phyloP scores from a whole-genome alignment of 1,140 invertebrate species.

The Drosophila sulfurigaster region DNA sequence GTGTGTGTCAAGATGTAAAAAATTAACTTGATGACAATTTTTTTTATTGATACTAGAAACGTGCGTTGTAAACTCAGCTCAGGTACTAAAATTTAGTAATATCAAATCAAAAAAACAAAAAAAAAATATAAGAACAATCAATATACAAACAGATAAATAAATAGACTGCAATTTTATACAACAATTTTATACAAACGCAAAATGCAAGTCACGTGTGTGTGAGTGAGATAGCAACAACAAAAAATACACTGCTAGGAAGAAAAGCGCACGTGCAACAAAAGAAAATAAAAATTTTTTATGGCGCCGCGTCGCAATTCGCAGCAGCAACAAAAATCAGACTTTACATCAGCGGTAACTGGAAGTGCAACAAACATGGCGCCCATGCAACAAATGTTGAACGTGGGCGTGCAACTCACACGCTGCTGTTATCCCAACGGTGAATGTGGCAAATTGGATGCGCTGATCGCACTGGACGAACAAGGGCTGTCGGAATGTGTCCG shows the following conservation, averaged over 20 bases:
- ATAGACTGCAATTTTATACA: slow-evolving; percentile 32
- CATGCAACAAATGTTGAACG: slow-evolving; percentile 63
- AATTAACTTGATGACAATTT: slow-evolving; percentile 33
- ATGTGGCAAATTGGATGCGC: slow-evolving; percentile 89
- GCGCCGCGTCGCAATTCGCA: slow-evolving; percentile 74
- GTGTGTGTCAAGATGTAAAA: slow-evolving; percentile 28
- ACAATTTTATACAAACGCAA: slow-evolving; percentile 25
- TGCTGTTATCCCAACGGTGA: slow-evolving; percentile 94
- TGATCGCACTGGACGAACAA: slow-evolving; percentile 90
- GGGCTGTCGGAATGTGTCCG: slow-evolving; percentile 92
- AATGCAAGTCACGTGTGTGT: too few species aligned
- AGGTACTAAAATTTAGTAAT: slow-evolving; percentile 43
- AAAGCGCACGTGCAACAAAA: background rate
- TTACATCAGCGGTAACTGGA: slow-evolving; percentile 49
- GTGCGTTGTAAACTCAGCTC: slow-evolving; percentile 54
- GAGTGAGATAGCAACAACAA: too few species aligned
- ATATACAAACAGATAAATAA: background rate
- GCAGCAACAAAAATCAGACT: slow-evolving; percentile 42
- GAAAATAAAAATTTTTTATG: slow-evolving; percentile 71
- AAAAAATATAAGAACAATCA: too few species aligned
- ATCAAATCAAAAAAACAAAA: background rate
- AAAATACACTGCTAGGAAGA: background rate
- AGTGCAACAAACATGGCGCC: slow-evolving; percentile 67
- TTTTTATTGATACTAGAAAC: slow-evolving; percentile 44
- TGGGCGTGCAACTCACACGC: slow-evolving; percentile 78